phyloP scores from a whole-genome alignment of 2,888 invertebrate genomes.

The Apocheima hispidaria region DNA sequence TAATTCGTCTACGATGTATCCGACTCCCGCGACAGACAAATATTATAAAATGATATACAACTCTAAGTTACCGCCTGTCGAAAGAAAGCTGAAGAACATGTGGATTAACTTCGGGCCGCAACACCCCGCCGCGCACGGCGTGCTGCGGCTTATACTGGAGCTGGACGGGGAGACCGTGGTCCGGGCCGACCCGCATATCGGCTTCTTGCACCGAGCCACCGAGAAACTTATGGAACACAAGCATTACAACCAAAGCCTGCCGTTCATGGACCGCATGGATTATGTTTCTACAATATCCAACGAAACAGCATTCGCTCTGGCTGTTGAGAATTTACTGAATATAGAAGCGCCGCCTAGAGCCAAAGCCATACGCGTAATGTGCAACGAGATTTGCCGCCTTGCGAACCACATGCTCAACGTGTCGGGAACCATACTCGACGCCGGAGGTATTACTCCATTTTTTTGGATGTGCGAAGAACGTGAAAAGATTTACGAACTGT shows the following conservation, averaged over 20 bases:
- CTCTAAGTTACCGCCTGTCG: conserved; percentile 72
- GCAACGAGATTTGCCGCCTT: conserved; percentile 91
- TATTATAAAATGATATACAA: conserved; percentile 69
- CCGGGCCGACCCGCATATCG: conserved; percentile 94
- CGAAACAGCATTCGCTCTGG: conserved; percentile 92
- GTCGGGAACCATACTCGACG: conserved; percentile 91
- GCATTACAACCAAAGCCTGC: conserved; percentile 93
- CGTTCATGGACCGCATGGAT: conserved; percentile 95
- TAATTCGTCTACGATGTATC: conserved; percentile 85
- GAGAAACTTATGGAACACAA: conserved; percentile 96
- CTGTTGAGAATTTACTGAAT: conserved; percentile 93
- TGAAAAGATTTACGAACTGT: conserved; percentile 94
- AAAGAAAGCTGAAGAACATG: conserved; percentile 88
- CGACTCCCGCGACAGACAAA: conserved; percentile 74
- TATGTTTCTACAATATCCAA: conserved; percentile 94
- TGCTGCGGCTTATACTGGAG: conserved; percentile 91
- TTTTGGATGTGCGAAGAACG: conserved; percentile 97
- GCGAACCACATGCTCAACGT: conserved; percentile 93
- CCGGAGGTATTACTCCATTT: conserved; percentile 95
- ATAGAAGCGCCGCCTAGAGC: conserved; percentile 92
- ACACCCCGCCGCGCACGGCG: conserved; percentile 97
- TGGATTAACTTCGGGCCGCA: conserved; percentile 95
- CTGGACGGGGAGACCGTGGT: conserved; percentile 94
- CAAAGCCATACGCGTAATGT: conserved; percentile 92
- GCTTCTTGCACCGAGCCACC: conserved; percentile 94